phyloP scores from a whole-genome alignment of 2,113 vertebrate genomes.

The Camelus dromedarius region DNA sequence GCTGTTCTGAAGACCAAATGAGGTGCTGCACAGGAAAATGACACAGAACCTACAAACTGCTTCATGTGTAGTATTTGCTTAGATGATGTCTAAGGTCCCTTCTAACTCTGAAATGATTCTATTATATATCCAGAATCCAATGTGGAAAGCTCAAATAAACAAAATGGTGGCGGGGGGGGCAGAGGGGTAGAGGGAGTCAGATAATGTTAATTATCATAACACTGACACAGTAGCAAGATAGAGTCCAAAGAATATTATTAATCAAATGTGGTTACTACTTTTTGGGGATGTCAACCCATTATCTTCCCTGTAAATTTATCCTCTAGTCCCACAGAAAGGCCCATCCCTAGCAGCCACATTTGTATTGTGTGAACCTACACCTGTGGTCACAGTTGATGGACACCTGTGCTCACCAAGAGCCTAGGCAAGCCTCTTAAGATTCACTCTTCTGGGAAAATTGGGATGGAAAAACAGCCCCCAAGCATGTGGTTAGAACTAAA shows the following conservation, averaged over 20 bases:
- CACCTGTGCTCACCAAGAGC: background rate
- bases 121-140: conserved; percentile 51
- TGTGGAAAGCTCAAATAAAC: conserved; percentile 50
- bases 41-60: conserved; percentile 8
- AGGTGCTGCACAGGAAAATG: conserved; percentile 33
- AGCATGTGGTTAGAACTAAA: conserved; percentile 2
- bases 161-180: background rate
- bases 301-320: conserved; percentile 25
- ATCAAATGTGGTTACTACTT: background rate
- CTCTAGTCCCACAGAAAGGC: conserved; percentile 38
- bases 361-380: background rate
- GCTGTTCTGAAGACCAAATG: conserved; percentile 20
- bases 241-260: conserved; percentile 13
- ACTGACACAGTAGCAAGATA: background rate
- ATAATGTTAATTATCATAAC: background rate
- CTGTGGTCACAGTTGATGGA: background rate
- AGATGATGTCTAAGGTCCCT: conserved; percentile 36
- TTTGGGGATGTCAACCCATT: background rate
- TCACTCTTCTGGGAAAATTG: conserved; percentile 17
- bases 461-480: conserved; percentile 15
- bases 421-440: background rate
- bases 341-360: background rate
- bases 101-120: conserved; percentile 40
- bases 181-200: background rate
- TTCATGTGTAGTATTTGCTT: background rate